Evolutionary conservation across 1,140 invertebrate genomes (phyloP).

Genomic region (Drosophila rufa): DNA sequence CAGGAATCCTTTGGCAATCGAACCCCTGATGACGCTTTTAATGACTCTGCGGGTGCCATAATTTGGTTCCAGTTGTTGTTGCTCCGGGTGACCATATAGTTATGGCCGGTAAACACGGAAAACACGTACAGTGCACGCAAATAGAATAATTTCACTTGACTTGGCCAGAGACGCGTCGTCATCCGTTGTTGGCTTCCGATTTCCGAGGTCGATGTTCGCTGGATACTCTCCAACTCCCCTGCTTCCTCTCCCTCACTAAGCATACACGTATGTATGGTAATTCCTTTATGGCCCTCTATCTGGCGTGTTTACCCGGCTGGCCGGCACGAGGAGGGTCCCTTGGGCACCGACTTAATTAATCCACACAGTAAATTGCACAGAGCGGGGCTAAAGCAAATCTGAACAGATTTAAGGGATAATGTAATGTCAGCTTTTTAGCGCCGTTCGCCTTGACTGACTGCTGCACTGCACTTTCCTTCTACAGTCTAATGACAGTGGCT

Average conservation of each 20-base stretch:
- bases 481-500: constrained; percentile 10
- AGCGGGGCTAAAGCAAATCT: constrained; percentile 3
- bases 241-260: background rate
- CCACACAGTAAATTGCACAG: constrained; percentile 16
- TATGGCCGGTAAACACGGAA: constrained; percentile 45
- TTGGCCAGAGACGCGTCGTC: constrained; percentile 19
- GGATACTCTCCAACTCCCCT: background rate
- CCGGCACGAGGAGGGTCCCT: constrained; percentile 11
- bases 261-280: constrained; percentile 21
- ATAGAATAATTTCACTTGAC: constrained; percentile 42
- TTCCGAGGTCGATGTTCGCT: constrained; percentile 60
- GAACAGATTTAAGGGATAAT: constrained; percentile 19
- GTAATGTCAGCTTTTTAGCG: background rate
- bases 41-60: constrained; percentile 43
- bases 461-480: constrained; percentile 1
- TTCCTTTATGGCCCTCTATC: constrained; percentile 24
- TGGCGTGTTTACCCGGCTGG: constrained; percentile 22
- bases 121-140: constrained; percentile 34
- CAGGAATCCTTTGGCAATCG: constrained; percentile 34
- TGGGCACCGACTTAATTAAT: constrained; percentile 33
- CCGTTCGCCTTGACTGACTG: background rate
- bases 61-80: constrained; percentile 28
- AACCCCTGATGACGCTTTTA: constrained; percentile 22
- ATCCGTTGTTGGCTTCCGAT: constrained; percentile 35
- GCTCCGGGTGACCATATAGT: constrained; percentile 39